Conservation (phyloP, 2,113 vertebrate species). For the Falcunculus frontatus region DNA sequence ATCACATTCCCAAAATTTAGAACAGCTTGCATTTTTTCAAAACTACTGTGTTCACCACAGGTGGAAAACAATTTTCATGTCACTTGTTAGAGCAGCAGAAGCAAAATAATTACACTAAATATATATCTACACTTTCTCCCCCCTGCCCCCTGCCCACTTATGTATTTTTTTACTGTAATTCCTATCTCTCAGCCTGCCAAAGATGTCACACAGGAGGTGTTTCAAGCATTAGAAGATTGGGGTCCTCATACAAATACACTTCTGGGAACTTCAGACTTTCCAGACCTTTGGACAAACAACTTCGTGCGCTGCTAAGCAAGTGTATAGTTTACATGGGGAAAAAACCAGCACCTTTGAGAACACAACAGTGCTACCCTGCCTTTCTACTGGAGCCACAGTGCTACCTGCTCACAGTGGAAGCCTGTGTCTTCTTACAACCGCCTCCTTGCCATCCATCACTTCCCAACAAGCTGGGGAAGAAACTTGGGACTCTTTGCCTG, state of each 20-base stretch:
- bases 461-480: neutral
- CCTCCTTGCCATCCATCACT: neutral
- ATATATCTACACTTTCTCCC: neutral
- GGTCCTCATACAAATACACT: neutral
- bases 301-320: neutral
- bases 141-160: neutral
- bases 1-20: neutral
- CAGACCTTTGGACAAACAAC: neutral
- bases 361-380: accelerated
- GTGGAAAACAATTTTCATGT: neutral
- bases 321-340: accelerated
- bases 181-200: neutral
- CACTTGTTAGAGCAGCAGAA: neutral
- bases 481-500: neutral
- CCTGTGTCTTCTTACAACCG: neutral
- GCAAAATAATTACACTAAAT: neutral
- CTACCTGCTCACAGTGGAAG: accelerated
- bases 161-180: neutral
- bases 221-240: neutral
- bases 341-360: neutral
- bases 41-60: neutral
- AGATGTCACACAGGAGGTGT: neutral
- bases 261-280: neutral
- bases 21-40: neutral
- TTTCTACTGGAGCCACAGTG: neutral